These are phyloP conservation scores for Poeciliopsis paucimaculata DNA, from an alignment of 2,797 vertebrate genomes.

Conservation along the genomic window DNA sequence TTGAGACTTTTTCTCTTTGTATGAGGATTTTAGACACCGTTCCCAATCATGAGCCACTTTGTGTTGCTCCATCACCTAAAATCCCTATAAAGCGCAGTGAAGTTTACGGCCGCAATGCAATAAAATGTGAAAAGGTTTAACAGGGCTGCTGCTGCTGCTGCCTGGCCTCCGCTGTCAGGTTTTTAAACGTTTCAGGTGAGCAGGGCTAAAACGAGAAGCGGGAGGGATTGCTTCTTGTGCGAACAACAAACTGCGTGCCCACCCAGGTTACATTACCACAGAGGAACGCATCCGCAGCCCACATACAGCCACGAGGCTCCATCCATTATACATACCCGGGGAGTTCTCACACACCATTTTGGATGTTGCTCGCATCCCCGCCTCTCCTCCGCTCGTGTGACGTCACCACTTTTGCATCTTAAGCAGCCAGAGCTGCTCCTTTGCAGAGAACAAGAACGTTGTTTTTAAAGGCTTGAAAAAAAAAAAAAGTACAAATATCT, in stretches of 20 bases:
- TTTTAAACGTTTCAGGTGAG: constrained; percentile 5
- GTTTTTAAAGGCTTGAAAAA: constrained; percentile 1
- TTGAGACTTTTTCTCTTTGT: neutral
- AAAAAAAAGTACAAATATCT: neutral
- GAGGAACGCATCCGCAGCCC: constrained; percentile 2
- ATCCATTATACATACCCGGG: constrained; percentile 7
- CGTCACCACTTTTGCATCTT: neutral
- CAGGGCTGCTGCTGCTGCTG: neutral
- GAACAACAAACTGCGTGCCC: neutral
- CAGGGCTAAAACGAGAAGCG: neutral
- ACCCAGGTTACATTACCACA: constrained; percentile 5
- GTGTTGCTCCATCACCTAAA: neutral
- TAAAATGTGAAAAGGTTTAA: neutral
- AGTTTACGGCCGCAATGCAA: neutral
- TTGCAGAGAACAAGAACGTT: neutral
- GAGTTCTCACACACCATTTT: constrained; percentile 9
- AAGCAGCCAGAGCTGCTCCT: neutral
- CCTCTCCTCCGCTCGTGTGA: constrained; percentile 3
- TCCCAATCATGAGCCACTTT: neutral
- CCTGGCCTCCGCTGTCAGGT: neutral
- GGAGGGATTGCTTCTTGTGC: neutral
- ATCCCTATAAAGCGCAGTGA: neutral
- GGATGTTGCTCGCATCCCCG: neutral
- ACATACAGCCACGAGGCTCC: neutral
- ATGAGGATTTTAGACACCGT: neutral